Percentiles rank a stretch among this genome's conserved stretches.
Conservation (phyloP, 2,888 invertebrate genomes). For the Clanis bilineata region DNA sequence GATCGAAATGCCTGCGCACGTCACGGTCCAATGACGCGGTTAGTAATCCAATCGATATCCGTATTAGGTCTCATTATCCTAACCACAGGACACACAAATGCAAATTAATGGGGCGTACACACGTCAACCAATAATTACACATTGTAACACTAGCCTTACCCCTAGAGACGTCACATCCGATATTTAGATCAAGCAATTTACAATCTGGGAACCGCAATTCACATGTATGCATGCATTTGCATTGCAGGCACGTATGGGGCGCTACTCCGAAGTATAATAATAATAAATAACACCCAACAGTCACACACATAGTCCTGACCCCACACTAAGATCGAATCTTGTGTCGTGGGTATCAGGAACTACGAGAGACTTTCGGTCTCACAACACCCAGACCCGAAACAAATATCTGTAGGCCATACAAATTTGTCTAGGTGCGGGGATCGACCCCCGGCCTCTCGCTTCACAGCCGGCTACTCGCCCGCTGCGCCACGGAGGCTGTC, state of each 20-base stretch:
- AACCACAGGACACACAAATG: neutral
- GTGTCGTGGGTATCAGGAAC: too few species aligned
- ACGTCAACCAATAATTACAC: conserved; percentile 15
- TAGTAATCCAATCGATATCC: neutral
- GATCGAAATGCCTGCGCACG: too few species aligned
- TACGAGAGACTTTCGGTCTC: too few species aligned
- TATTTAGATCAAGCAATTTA: conserved; percentile 55
- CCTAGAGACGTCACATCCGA: conserved; percentile 33
- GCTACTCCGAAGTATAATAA: neutral
- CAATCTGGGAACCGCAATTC: conserved; percentile 47
- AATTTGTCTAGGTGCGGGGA: too few species aligned
- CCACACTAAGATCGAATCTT: too few species aligned
- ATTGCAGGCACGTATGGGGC: conserved; percentile 33
- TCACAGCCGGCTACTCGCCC: too few species aligned
- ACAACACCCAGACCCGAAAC: too few species aligned
- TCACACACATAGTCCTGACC: too few species aligned
- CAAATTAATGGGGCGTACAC: conserved; percentile 3
- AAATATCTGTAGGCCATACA: too few species aligned
- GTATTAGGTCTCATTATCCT: neutral
- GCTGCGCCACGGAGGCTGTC: too few species aligned
- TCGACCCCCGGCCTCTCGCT: too few species aligned
- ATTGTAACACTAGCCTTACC: conserved; percentile 11
- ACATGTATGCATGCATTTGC: conserved; percentile 50
- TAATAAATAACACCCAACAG: too few species aligned
- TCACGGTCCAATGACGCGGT: neutral